Evolutionary conservation across 2,888 invertebrate species (phyloP).

Genomic region (Polydesmus complanatus): DNA sequence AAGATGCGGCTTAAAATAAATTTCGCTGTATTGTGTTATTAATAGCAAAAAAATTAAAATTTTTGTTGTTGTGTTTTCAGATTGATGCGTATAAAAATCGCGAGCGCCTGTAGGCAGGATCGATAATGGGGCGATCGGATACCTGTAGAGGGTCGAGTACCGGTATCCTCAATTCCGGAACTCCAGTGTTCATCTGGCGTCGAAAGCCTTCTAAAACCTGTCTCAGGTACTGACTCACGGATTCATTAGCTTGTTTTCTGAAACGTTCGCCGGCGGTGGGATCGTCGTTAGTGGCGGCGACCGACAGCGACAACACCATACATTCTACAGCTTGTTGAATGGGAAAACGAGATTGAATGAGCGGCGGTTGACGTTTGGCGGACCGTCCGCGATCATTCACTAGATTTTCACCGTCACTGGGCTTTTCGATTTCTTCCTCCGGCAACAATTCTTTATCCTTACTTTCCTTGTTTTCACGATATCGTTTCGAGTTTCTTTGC

Average conservation of each 20-base stretch:
- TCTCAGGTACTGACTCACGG: slow-evolving; percentile 15
- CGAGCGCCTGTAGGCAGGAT: too few relatives aligned
- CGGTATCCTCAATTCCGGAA: slow-evolving; percentile 21
- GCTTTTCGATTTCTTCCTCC: background rate
- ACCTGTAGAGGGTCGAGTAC: slow-evolving; percentile 21
- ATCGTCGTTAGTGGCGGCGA: slow-evolving; percentile 13
- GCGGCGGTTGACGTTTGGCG: background rate
- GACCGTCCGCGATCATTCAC: background rate
- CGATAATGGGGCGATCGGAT: too few relatives aligned
- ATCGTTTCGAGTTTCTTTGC: background rate
- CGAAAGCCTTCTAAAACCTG: slow-evolving; percentile 21
- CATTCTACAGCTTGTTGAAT: slow-evolving; percentile 18
- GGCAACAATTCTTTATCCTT: too few relatives aligned
- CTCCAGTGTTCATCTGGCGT: slow-evolving; percentile 19
- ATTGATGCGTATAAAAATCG: too few relatives aligned
- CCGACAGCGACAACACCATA: slow-evolving; percentile 15
- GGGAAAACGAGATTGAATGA: slow-evolving; percentile 12
- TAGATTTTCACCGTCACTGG: background rate
- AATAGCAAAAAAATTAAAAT: too few relatives aligned
- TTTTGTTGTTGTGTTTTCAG: too few relatives aligned
- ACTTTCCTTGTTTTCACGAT: background rate
- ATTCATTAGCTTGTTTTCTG: slow-evolving; percentile 15
- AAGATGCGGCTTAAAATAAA: too few relatives aligned
- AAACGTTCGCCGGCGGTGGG: slow-evolving; percentile 5
- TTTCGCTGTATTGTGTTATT: too few relatives aligned